Base-by-base conservation (phyloP, 2,113 vertebrate species). In the Ceyx melanurus region DNA sequence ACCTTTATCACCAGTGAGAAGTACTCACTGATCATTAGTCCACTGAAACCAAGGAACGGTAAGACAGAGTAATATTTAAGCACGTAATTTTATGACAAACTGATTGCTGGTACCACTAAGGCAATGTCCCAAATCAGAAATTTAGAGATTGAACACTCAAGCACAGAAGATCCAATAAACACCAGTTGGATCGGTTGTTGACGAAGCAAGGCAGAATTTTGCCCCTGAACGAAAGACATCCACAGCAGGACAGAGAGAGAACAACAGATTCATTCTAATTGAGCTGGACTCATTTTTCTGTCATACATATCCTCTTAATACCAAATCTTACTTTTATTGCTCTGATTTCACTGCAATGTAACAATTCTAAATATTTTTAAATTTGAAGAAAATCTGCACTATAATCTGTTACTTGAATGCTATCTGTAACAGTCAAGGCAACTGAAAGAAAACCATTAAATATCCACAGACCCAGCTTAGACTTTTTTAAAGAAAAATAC, bases 271-370 rank as follows among this genome's bases (percentile, higher is more conserved):
- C 5, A 25, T 9, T 43, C 53, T 43, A 65, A 37, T 29, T 13
- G 43, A 71, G 51, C 18, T 50, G 26, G 18, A 33, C n/a, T 40
- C n/a, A 48, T 13, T 71, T 66, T 42, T 28, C 21, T 70, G 51
- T 33, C 17, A 31, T 21, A 75, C 15, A 16, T 82, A 33, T 18
- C 29, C 73, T 57, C 31, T 35, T 64, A 56, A 66, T n/a, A 15
- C 46, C 1, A 0, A 77, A 56, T 15, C 18, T 37, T 43, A n/a
- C 29, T 43, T 86, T 29, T 0, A 1, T 37, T 37, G 18, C 45
- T 77, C 37, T 10, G 13, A 43, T 18, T 42, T 11, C 29, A 18
- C 26, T 61, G 31, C 70, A 86, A 50, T 10, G 8, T 19, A 54
- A 64, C n/a, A 74, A 58, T 58, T 54, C n/a, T 21, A 70, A 58